These are phyloP conservation scores for Myripristis jacobus DNA, from an alignment of 2,797 vertebrate genomes.

Conservation along the genomic window DNA sequence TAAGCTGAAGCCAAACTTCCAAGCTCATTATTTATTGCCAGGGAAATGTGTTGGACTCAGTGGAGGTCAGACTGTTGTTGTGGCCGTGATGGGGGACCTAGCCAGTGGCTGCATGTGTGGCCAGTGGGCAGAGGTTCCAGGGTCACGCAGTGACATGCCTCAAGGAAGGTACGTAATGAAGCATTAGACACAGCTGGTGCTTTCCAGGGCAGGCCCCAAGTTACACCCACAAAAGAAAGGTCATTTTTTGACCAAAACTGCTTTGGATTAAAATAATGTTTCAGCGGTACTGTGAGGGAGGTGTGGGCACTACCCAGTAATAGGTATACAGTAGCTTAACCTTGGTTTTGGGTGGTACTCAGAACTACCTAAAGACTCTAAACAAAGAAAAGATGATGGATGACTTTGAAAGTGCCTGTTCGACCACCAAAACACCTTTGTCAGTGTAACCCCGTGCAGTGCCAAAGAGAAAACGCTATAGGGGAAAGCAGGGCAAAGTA, in stretches of 20 bases:
- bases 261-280: conserved; percentile 60
- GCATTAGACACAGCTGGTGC: conserved; percentile 84
- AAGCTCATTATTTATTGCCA: conserved; percentile 45
- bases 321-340: conserved; percentile 45
- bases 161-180: conserved; percentile 83
- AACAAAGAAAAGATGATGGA: conserved; percentile 64
- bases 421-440: conserved; percentile 65
- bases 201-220: conserved; percentile 78
- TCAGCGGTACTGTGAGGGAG: conserved; percentile 20
- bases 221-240: conserved; percentile 76
- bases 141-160: conserved; percentile 77
- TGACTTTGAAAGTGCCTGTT: conserved; percentile 63
- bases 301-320: conserved; percentile 4
- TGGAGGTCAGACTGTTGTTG: conserved; percentile 68
- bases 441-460: conserved; percentile 59
- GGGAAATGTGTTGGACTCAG: conserved; percentile 50
- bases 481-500: conserved; percentile 63
- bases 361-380: conserved; percentile 44
- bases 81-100: conserved; percentile 48
- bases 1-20: conserved; percentile 17
- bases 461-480: conserved; percentile 52
- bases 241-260: conserved; percentile 69
- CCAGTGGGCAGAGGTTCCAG: conserved; percentile 76
- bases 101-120: conserved; percentile 52
- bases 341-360: conserved; percentile 42